Evolutionary conservation across 2,113 vertebrate genomes (phyloP).

Genomic region (Thymallus thymallus): DNA sequence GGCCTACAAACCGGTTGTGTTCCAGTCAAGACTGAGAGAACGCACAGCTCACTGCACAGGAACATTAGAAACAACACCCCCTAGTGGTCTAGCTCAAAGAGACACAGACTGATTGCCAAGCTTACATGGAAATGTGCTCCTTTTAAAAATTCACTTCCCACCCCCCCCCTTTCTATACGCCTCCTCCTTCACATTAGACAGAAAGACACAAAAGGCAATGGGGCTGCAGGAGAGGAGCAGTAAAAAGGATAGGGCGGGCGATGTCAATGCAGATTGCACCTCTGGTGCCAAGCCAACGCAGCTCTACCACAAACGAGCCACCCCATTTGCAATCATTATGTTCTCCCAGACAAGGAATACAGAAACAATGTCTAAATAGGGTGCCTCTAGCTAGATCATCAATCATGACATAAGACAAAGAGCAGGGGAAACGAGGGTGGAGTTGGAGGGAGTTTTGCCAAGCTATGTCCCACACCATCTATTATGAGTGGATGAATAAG

Average conservation of each 20-base stretch:
- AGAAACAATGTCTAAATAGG: conserved; percentile 43
- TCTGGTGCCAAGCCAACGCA: conserved; percentile 30
- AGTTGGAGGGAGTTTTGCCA: conserved; percentile 57
- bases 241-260: conserved; percentile 32
- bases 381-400: conserved; percentile 70
- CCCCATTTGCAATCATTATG: conserved; percentile 60
- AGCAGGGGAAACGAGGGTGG: conserved; percentile 58
- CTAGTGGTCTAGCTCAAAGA: conserved; percentile 7
- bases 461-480: conserved; percentile 61
- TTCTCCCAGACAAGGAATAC: conserved; percentile 41
- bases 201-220: conserved; percentile 28
- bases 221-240: conserved; percentile 1
- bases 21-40: conserved; percentile 16
- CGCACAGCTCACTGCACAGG: not conserved
- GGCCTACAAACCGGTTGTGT: conserved; percentile 1
- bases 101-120: conserved; percentile 24
- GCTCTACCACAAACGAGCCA: conserved; percentile 50
- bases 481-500: conserved; percentile 65
- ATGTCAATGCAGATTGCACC: conserved; percentile 31
- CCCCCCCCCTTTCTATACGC: not conserved
- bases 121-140: conserved; percentile 37
- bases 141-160: conserved; percentile 17
- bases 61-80: conserved; percentile 19
- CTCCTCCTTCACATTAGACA: conserved; percentile 28
- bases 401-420: conserved; percentile 72